Conservation (phyloP, 2,797 vertebrate genomes). For the Falco berigora region DNA sequence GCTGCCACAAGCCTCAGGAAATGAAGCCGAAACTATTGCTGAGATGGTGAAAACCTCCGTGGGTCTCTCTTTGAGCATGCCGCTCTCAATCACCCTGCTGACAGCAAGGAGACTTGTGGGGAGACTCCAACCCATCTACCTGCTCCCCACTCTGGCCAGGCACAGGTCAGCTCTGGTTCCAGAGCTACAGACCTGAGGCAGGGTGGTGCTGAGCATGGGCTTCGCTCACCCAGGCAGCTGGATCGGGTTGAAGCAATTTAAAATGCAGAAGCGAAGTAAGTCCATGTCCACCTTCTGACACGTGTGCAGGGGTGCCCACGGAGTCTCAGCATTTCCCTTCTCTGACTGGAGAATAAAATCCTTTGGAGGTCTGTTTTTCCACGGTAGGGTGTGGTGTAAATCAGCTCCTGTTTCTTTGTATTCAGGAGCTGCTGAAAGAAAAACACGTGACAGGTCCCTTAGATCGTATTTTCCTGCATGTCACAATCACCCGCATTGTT, state of each 20-base stretch:
- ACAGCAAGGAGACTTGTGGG: neutral
- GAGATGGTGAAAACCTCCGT: neutral
- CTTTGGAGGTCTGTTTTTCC: neutral
- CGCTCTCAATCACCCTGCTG: neutral
- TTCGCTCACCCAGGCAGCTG: fast-evolving
- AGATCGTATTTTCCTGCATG: neutral
- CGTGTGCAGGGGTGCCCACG: neutral
- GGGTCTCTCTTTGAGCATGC: neutral
- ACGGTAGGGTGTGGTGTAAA: neutral
- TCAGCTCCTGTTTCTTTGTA: neutral
- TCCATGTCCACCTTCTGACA: neutral
- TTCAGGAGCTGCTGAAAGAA: neutral
- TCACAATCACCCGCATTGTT: neutral
- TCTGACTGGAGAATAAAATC: neutral
- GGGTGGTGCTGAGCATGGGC: neutral
- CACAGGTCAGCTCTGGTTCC: neutral
- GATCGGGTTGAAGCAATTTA: neutral
- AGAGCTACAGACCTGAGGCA: neutral
- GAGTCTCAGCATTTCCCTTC: neutral
- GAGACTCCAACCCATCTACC: neutral
- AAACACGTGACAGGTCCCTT: neutral
- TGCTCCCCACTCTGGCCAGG: neutral
- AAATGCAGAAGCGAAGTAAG: neutral
- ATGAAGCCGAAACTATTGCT: neutral
- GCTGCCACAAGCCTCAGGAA: neutral